Conservation (phyloP, 2,113 vertebrate species). For the Tetrao urogallus region DNA sequence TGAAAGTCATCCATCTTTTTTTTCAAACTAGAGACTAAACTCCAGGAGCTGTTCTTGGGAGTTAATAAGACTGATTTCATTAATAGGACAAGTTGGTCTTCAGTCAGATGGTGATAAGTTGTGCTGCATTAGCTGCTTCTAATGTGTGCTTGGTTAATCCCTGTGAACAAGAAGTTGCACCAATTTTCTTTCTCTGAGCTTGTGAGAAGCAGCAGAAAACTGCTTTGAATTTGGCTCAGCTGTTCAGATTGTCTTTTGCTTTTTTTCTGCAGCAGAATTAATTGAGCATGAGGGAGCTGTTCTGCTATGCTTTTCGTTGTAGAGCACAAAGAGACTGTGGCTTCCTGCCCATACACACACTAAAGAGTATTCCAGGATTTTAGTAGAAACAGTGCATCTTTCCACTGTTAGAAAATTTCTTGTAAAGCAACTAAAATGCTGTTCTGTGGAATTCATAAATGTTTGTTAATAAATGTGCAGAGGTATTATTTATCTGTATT, state of each 20-base stretch:
- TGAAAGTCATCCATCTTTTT: neutral
- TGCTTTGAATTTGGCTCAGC: neutral
- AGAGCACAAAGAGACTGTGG: neutral
- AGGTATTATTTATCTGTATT: neutral
- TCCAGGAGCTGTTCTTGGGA: neutral
- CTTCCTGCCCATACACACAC: neutral
- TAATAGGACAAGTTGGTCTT: neutral
- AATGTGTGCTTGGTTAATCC: neutral
- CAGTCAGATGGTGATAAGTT: neutral
- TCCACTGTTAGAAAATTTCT: neutral
- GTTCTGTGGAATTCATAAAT: neutral
- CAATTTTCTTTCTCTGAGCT: neutral
- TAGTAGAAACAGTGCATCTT: neutral
- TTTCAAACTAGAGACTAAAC: neutral
- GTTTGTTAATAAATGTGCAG: neutral
- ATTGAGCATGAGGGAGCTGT: neutral
- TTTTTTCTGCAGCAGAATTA: neutral
- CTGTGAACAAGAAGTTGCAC: neutral
- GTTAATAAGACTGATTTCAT: neutral
- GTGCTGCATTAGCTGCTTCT: neutral
- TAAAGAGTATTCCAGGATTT: neutral
- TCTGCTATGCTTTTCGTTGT: neutral
- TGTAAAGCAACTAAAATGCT: neutral
- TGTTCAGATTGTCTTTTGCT: neutral
- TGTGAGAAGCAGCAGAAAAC: neutral